phyloP scores from a whole-genome alignment of 2,113 vertebrate genomes.

The Corythaixoides concolor region DNA sequence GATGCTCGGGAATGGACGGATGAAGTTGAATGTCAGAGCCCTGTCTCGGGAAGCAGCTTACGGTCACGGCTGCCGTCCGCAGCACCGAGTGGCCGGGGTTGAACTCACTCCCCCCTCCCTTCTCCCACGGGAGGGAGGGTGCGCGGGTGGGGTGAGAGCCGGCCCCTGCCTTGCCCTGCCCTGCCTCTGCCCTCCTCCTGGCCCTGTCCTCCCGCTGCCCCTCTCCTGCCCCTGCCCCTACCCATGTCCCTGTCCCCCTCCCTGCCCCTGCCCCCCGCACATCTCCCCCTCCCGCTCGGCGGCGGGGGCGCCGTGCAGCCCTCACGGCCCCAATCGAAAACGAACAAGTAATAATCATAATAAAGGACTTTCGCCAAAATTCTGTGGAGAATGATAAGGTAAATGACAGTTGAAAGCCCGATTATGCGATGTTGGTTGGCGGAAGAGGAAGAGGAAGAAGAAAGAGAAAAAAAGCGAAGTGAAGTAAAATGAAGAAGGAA shows the following conservation, averaged over 20 bases:
- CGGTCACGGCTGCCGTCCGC: not conserved
- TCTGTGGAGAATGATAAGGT: not conserved
- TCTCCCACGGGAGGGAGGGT: not conserved
- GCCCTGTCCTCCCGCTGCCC: too few species aligned
- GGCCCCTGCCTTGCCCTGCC: not conserved
- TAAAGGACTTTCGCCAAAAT: not conserved
- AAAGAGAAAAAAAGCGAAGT: too few species aligned
- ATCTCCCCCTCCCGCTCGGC: not conserved
- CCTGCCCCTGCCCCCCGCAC: not conserved
- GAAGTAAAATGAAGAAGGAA: rapidly evolving
- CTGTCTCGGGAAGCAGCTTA: not conserved
- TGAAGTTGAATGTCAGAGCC: not conserved
- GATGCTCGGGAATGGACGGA: not conserved
- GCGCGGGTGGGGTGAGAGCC: not conserved
- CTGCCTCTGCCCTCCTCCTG: not conserved
- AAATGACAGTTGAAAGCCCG: not conserved
- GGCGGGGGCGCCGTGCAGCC: not conserved
- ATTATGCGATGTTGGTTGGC: rapidly evolving
- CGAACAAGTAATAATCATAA: not conserved
- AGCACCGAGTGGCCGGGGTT: not conserved
- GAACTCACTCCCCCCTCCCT: too few species aligned
- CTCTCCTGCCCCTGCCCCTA: not conserved
- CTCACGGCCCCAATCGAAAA: not conserved
- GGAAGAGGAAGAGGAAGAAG: not conserved
- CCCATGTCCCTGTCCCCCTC: not conserved